These are phyloP conservation scores for Catagonus wagneri DNA, from an alignment of 2,113 vertebrate genomes.

Conservation along the genomic window DNA sequence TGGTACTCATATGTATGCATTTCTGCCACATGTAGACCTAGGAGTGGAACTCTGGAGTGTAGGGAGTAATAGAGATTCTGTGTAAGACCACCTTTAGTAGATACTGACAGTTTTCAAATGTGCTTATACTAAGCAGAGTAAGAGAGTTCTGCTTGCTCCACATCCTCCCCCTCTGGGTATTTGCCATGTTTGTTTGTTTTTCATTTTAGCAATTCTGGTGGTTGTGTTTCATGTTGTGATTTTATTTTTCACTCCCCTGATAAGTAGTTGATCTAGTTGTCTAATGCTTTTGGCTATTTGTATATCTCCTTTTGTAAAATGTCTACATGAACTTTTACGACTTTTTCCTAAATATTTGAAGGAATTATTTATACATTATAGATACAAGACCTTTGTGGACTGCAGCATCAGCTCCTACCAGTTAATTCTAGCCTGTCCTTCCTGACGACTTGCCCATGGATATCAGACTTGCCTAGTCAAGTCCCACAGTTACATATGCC, in stretches of 20 bases:
- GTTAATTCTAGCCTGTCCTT: neutral
- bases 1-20: neutral
- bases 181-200: neutral
- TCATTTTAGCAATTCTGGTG: neutral
- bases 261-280: neutral
- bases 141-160: neutral
- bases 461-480: neutral
- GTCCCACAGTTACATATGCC: neutral
- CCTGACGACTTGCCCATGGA: neutral
- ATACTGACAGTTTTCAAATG: neutral
- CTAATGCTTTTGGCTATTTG: neutral
- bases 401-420: neutral
- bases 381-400: neutral
- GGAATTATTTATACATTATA: neutral
- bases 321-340: neutral
- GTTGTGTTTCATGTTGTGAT: neutral
- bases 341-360: slow-evolving; percentile 2
- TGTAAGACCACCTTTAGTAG: neutral
- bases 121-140: neutral
- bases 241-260: slow-evolving; percentile 28
- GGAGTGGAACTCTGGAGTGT: neutral
- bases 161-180: neutral
- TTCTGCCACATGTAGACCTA: neutral
- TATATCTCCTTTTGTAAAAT: neutral
- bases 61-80: neutral